Evolutionary conservation across 2,797 vertebrate species (phyloP).

Genomic region (Gambelia wislizenii): DNA sequence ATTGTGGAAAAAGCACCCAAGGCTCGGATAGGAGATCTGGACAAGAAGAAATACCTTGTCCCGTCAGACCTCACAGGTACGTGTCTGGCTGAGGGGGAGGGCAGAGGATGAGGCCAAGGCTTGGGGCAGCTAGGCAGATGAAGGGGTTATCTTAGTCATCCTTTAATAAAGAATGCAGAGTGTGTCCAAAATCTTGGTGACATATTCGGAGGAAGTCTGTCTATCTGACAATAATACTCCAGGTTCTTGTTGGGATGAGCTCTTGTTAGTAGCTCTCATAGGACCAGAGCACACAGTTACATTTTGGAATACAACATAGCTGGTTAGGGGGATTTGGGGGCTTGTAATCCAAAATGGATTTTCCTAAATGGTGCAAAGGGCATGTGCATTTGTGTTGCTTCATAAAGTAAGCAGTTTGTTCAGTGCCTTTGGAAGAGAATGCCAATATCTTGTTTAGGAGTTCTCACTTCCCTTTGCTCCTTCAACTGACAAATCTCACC

Average conservation of each 20-base stretch:
- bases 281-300: background rate
- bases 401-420: background rate
- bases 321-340: too few species aligned
- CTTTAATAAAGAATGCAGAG: background rate
- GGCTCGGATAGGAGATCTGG: conserved; percentile 94
- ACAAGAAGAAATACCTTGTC: conserved; percentile 96
- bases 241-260: too few species aligned
- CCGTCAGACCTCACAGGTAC: conserved; percentile 94
- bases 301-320: background rate
- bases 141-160: background rate
- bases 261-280: too few species aligned
- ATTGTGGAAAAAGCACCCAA: conserved; percentile 96
- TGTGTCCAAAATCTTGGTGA: too few species aligned
- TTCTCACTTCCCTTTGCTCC: background rate
- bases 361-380: background rate
- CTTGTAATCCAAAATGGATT: too few species aligned
- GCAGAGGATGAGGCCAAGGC: background rate
- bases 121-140: background rate
- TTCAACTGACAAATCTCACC: too few species aligned
- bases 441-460: background rate
- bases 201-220: background rate
- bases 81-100: too few species aligned
- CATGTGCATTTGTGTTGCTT: background rate
- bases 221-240: background rate
- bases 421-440: too few species aligned